These are phyloP conservation scores for Frankliniella intonsa DNA, from an alignment of 2,888 invertebrate genomes.

Conservation along the genomic window DNA sequence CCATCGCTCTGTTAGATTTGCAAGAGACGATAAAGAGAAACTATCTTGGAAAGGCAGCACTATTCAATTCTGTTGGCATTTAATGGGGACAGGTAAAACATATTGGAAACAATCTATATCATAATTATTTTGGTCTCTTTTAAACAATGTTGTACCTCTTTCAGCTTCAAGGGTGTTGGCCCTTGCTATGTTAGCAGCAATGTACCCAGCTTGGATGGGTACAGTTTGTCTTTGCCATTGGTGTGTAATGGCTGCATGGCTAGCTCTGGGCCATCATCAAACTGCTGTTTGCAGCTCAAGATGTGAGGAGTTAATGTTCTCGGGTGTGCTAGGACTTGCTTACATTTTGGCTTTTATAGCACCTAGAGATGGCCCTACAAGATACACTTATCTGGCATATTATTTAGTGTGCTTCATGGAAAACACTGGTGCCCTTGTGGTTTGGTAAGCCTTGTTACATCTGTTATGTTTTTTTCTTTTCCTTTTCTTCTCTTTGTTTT, in stretches of 20 bases:
- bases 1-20: slow-evolving; percentile 55
- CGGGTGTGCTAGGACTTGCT: slow-evolving; percentile 54
- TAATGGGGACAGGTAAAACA: slow-evolving; percentile 50
- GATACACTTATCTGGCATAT: slow-evolving; percentile 50
- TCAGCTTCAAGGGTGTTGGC: slow-evolving; percentile 53
- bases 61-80: slow-evolving; percentile 56
- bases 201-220: slow-evolving; percentile 51
- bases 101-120: neutral
- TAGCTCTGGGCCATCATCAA: slow-evolving; percentile 49
- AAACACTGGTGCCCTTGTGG: slow-evolving; percentile 49
- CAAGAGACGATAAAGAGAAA: slow-evolving; percentile 53
- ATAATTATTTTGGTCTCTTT: neutral
- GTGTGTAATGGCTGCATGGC: slow-evolving; percentile 55
- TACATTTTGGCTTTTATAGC: slow-evolving; percentile 59
- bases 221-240: slow-evolving; percentile 52
- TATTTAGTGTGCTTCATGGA: slow-evolving; percentile 51
- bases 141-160: slow-evolving; percentile 37
- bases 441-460: slow-evolving; percentile 45
- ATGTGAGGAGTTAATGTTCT: slow-evolving; percentile 49
- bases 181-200: slow-evolving; percentile 53
- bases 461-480: slow-evolving; percentile 29
- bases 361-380: slow-evolving; percentile 56
- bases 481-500: slow-evolving; percentile 2
- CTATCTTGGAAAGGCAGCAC: slow-evolving; percentile 51
- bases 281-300: slow-evolving; percentile 48